phyloP scores from a whole-genome alignment of 2,888 invertebrate species.

The Aspidiotus rigidus region DNA sequence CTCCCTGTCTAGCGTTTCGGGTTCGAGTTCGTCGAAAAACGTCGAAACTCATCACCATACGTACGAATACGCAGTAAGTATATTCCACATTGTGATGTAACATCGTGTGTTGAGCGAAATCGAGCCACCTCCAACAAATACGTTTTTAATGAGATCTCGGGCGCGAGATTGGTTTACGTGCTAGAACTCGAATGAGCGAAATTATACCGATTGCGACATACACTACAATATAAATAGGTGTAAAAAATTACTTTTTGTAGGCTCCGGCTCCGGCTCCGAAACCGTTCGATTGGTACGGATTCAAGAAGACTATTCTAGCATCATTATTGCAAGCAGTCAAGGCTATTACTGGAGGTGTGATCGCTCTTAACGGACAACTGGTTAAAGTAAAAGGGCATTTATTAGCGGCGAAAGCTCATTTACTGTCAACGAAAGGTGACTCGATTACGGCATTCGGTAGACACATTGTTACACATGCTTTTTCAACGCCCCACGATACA shows the following conservation, averaged over 20 bases:
- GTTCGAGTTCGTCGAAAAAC: constrained; percentile 31
- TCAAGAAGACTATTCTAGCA: constrained; percentile 72
- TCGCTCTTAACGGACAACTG: constrained; percentile 77
- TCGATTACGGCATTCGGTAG: constrained; percentile 69
- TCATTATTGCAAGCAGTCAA: constrained; percentile 79
- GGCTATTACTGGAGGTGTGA: constrained; percentile 76
- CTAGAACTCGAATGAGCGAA: neutral
- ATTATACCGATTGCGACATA: neutral
- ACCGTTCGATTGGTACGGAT: constrained; percentile 58
- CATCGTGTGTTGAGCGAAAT: neutral
- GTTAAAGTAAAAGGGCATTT: constrained; percentile 72
- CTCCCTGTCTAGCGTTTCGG: constrained; percentile 34
- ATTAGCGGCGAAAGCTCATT: constrained; percentile 54
- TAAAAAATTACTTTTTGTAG: neutral
- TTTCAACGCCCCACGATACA: constrained; percentile 43
- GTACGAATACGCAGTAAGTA: constrained; percentile 27
- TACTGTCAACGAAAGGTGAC: constrained; percentile 60
- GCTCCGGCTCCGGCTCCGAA: constrained; percentile 40
- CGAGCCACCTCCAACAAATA: constrained; percentile 19
- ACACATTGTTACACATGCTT: constrained; percentile 66
- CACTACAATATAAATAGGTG: neutral
- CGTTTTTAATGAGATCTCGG: neutral
- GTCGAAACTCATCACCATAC: constrained; percentile 28
- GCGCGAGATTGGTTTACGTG: neutral
- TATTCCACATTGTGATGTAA: neutral